Conservation (phyloP, 2,888 invertebrate genomes). For the Nymphalis urticae region DNA sequence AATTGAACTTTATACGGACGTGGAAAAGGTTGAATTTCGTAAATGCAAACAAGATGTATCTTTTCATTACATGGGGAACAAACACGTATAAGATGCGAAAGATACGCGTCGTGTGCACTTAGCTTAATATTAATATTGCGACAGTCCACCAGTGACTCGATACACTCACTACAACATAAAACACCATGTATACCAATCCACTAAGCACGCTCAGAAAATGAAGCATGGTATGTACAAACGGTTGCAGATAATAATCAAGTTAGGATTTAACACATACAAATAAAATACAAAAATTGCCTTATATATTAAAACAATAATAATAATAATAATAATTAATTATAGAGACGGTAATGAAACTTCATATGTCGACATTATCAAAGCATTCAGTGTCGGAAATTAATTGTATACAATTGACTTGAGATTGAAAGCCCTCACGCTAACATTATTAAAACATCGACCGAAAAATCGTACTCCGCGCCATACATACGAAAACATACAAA, state of each 20-base stretch:
- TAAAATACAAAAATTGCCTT: too few species aligned
- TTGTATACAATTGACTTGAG: too few species aligned
- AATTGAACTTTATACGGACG: not conserved
- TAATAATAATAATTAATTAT: too few species aligned
- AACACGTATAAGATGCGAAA: not conserved
- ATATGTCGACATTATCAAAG: too few species aligned
- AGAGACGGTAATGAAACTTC: too few species aligned
- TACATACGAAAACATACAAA: too few species aligned
- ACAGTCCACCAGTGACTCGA: not conserved
- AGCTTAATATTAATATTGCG: slow-evolving; percentile 6
- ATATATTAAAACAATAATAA: too few species aligned
- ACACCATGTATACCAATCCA: not conserved
- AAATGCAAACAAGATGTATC: slow-evolving; percentile 8
- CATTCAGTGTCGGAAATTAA: too few species aligned
- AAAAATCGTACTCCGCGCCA: not conserved
- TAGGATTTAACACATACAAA: too few species aligned
- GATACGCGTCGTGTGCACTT: slow-evolving; percentile 9
- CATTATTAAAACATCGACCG: not conserved
- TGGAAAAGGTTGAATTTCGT: not conserved
- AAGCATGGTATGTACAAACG: not conserved
- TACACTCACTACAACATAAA: not conserved
- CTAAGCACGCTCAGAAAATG: not conserved
- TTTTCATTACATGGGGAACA: not conserved
- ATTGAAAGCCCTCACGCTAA: too few species aligned
- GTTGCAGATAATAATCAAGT: too few species aligned